These are phyloP conservation scores for Sarcophaga carnaria DNA, from an alignment of 2,888 invertebrate species.

Conservation along the genomic window DNA sequence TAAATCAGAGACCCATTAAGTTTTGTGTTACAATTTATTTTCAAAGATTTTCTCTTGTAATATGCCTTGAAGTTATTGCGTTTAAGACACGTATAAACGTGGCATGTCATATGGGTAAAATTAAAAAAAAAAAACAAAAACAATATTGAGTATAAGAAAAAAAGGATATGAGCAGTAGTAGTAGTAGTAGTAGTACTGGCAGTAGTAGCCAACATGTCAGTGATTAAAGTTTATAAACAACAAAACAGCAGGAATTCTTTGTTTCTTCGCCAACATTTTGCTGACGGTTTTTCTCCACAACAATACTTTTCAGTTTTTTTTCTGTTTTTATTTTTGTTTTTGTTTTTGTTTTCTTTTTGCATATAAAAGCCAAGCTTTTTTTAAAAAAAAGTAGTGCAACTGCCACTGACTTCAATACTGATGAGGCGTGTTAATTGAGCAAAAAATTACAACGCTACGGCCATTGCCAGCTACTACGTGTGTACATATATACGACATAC, in stretches of 20 bases:
- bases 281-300: neutral
- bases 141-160: neutral
- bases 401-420: slow-evolving; percentile 64
- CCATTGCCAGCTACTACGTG: slow-evolving; percentile 16
- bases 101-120: slow-evolving; percentile 48
- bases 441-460: slow-evolving; percentile 19
- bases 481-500: slow-evolving; percentile 1
- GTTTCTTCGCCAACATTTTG: neutral
- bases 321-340: neutral
- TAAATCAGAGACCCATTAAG: slow-evolving; percentile 52
- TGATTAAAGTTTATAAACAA: slow-evolving; percentile 59
- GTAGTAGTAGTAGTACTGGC: slow-evolving; percentile 49
- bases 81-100: slow-evolving; percentile 47
- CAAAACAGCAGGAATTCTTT: slow-evolving; percentile 60
- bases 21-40: slow-evolving; percentile 30
- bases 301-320: neutral
- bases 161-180: neutral
- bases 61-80: slow-evolving; percentile 42
- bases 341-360: slow-evolving; percentile 28
- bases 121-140: slow-evolving; percentile 32
- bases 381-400: slow-evolving; percentile 49
- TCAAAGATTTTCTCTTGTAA: slow-evolving; percentile 22
- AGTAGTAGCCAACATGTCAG: slow-evolving; percentile 58
- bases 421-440: slow-evolving; percentile 69
- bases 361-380: slow-evolving; percentile 50